Evolutionary conservation across 2,113 vertebrate species (phyloP).

Genomic region (Pleuronectes platessa): DNA sequence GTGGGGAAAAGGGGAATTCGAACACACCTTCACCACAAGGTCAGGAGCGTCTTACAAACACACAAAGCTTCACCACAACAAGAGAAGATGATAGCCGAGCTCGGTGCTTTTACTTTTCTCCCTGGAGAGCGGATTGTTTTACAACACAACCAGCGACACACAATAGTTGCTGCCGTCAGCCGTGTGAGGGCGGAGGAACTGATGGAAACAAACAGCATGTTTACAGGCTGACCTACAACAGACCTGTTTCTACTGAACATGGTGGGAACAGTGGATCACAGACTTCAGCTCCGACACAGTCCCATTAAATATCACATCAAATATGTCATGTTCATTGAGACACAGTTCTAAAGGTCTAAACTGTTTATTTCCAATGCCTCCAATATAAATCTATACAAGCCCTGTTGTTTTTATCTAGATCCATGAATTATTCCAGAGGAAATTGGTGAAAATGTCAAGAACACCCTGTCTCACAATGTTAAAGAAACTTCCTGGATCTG

Average conservation of each 20-base stretch:
- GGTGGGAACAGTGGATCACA: conserved; percentile 15
- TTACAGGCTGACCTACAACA: conserved; percentile 8
- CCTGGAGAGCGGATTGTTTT: conserved; percentile 31
- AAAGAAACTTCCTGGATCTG: too few relatives aligned
- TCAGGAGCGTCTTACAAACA: conserved; percentile 19
- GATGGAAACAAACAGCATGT: neutral
- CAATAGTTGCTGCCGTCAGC: conserved; percentile 30
- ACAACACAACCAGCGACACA: conserved; percentile 21
- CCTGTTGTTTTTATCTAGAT: too few relatives aligned
- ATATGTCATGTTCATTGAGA: too few relatives aligned
- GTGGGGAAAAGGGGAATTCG: neutral
- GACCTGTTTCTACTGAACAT: neutral
- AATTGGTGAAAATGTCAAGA: too few relatives aligned
- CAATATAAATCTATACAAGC: too few relatives aligned
- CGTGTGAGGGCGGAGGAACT: neutral
- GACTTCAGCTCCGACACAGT: neutral
- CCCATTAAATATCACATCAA: too few relatives aligned
- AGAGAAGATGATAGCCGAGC: conserved; percentile 2
- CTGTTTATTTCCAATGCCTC: too few relatives aligned
- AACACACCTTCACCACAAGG: conserved; percentile 21
- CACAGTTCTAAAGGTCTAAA: too few relatives aligned
- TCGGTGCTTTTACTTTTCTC: conserved; percentile 7
- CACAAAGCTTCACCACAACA: neutral
- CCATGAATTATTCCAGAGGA: too few relatives aligned
- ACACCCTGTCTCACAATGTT: too few relatives aligned